A percentile compares a stretch with the other conserved stretches of the same genome.
These are phyloP conservation scores for Callaeas wilsoni DNA, from an alignment of 2,113 vertebrate species.

Conservation along the genomic window DNA sequence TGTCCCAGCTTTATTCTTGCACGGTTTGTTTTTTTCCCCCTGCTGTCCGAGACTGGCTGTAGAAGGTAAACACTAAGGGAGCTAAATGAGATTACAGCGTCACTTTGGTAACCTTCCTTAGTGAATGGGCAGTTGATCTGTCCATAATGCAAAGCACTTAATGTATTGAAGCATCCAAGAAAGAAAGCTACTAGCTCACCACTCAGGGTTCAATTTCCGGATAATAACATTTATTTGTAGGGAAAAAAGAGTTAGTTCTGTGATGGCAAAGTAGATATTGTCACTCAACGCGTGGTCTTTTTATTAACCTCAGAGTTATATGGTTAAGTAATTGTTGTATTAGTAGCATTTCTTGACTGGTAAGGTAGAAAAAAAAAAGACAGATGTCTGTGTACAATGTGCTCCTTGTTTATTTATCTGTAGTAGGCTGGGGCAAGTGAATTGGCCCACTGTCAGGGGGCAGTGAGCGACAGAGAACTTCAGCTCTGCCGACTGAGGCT, in stretches of 20 bases:
- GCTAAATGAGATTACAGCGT: conserved; percentile 39
- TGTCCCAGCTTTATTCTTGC: neutral
- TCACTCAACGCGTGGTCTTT: conserved; percentile 27
- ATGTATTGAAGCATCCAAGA: conserved; percentile 28
- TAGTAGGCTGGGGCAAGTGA: neutral
- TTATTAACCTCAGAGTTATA: conserved; percentile 43
- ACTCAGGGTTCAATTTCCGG: conserved; percentile 34
- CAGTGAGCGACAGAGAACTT: neutral
- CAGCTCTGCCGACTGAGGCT: neutral
- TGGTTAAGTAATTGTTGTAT: conserved; percentile 54
- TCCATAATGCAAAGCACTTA: conserved; percentile 50
- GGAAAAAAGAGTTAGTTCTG: conserved; percentile 22
- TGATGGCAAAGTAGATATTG: conserved; percentile 8
- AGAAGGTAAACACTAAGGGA: neutral
- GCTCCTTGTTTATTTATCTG: conserved; percentile 21
- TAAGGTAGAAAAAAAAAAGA: neutral
- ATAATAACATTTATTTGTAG: conserved; percentile 58
- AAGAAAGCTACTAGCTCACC: conserved; percentile 10
- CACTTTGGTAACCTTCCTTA: conserved; percentile 35
- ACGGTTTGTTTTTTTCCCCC: accelerated
- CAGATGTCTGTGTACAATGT: neutral
- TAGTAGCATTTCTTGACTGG: conserved; percentile 26
- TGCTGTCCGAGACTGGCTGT: neutral
- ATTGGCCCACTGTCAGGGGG: neutral
- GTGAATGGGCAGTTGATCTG: conserved; percentile 43